These are phyloP conservation scores for Corynorhinus townsendii DNA, from an alignment of 2,113 vertebrate genomes.

Conservation along the genomic window DNA sequence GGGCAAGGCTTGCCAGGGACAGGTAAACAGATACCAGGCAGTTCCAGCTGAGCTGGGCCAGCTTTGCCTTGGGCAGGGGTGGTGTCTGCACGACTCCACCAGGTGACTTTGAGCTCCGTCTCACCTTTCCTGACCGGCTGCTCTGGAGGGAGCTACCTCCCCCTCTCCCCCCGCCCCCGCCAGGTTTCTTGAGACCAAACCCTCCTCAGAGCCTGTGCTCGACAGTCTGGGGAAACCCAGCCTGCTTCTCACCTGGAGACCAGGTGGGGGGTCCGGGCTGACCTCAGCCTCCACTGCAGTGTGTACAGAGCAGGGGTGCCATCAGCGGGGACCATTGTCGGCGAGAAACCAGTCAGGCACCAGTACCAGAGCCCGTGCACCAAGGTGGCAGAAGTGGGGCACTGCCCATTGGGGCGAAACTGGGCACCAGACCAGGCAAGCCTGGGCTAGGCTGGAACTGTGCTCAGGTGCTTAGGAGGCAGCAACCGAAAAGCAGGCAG, in stretches of 20 bases:
- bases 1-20: not conserved
- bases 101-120: not conserved
- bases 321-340: not conserved
- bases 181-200: not conserved
- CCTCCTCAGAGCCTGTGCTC: not conserved
- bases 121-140: not conserved
- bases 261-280: not conserved
- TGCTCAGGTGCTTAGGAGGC: not conserved
- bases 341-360: not conserved
- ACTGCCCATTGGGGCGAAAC: not conserved
- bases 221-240: accelerated
- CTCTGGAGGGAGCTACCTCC: not conserved
- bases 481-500: not conserved
- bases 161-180: too few relatives aligned
- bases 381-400: not conserved
- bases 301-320: not conserved
- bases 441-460: not conserved
- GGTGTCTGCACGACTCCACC: not conserved
- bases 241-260: not conserved
- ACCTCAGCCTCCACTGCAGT: not conserved
- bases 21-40: not conserved
- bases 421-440: not conserved
- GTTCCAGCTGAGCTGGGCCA: not conserved
- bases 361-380: accelerated
- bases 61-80: not conserved